Conservation (phyloP, 2,797 vertebrate genomes). For the Sebastes hubbsi region DNA sequence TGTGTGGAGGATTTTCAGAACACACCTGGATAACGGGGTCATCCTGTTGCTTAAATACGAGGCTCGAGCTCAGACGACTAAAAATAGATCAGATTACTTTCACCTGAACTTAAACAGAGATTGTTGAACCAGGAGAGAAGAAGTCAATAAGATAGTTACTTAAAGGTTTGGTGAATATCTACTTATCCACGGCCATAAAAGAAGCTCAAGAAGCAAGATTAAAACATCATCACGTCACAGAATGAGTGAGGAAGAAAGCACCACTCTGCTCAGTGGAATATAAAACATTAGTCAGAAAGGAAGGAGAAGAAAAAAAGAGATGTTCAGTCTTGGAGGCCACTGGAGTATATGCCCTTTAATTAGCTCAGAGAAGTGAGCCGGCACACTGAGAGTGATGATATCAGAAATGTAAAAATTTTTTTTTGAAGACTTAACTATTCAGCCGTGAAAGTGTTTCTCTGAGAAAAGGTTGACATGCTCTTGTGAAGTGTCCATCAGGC, state of each 20-base stretch:
- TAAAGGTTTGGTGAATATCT: neutral
- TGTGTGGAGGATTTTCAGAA: neutral
- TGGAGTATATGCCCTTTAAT: neutral
- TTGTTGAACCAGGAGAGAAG: neutral
- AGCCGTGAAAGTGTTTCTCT: conserved; percentile 32
- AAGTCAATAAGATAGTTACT: too few relatives aligned
- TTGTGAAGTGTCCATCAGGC: conserved; percentile 22
- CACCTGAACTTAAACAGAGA: neutral
- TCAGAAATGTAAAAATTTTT: neutral
- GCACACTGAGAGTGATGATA: neutral
- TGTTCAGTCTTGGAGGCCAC: neutral
- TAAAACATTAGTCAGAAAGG: neutral
- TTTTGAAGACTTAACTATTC: conserved; percentile 16
- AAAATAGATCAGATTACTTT: neutral
- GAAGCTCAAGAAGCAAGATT: neutral
- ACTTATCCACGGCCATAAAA: neutral
- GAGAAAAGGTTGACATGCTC: conserved; percentile 9
- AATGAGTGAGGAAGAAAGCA: neutral
- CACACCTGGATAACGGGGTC: neutral
- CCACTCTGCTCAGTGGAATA: neutral
- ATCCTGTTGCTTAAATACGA: neutral
- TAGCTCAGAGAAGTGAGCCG: neutral
- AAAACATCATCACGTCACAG: neutral
- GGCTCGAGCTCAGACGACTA: neutral
- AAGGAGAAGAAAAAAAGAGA: neutral